phyloP scores from a whole-genome alignment of 2,888 invertebrate species.

The Tuta absoluta region DNA sequence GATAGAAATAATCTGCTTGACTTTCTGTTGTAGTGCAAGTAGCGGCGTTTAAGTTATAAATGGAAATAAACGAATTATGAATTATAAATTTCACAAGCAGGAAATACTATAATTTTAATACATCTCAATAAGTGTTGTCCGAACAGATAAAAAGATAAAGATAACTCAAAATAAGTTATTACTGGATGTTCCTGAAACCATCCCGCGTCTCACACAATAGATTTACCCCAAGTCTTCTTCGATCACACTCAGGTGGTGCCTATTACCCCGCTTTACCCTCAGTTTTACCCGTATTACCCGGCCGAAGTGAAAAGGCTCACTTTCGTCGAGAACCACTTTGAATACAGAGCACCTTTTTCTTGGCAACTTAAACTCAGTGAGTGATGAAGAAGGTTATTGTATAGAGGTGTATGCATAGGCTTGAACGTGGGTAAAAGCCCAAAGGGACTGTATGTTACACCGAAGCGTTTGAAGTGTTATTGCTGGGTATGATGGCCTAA shows the following conservation, averaged over 20 bases:
- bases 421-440: constrained; percentile 12
- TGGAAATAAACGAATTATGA: too few relatives aligned
- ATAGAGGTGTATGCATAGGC: constrained; percentile 10
- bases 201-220: constrained; percentile 6
- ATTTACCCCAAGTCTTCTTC: constrained; percentile 12
- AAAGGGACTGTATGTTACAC: constrained; percentile 9
- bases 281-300: constrained; percentile 31
- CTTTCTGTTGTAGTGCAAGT: too few relatives aligned
- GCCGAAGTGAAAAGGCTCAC: constrained; percentile 46
- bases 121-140: too few relatives aligned
- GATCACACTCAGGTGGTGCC: constrained; percentile 29
- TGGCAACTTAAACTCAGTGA: constrained; percentile 39
- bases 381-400: constrained; percentile 31
- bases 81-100: too few relatives aligned
- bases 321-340: constrained; percentile 41
- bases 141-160: not conserved
- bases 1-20: too few relatives aligned
- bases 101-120: too few relatives aligned
- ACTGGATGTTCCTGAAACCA: not conserved
- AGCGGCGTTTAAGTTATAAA: too few relatives aligned
- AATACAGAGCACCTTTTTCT: constrained; percentile 53
- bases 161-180: not conserved
- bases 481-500: not conserved
- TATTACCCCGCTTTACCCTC: constrained; percentile 22
- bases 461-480: constrained; percentile 11